Evolutionary conservation across 2,797 vertebrate genomes (phyloP), one percentile per base, ranked within the genome.

Genomic region (Arnoldichthys spilopterus): DNA sequence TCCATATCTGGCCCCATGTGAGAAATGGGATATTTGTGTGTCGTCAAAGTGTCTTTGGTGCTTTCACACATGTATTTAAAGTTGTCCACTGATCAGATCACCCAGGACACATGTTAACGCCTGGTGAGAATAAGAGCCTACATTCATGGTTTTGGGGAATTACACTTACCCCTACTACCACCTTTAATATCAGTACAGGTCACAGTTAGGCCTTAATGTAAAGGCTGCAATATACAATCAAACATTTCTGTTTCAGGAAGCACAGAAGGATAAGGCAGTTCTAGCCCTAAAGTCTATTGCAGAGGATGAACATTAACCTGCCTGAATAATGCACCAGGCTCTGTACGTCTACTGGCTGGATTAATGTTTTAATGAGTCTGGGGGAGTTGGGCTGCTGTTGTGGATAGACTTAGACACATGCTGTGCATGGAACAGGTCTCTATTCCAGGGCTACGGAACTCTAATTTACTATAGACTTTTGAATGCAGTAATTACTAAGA

Each of bases 401-500:
- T 53, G 18, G 18, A 43, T 9, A 53, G 72, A 34, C 5, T 6
- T 45, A 75, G 58, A 59, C 28, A 75, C 77, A 68, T 26, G 43
- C 66, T 63, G 69, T 34, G 54, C 54, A 75, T 67, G 47, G 22
- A 62, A 63, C 32, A 54, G 80, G 51, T 56, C 61, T 78, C 22
- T 63, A 70, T 83, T 20, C 72, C 85, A 71, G 62, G 61, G 73
- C 45, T 28, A 32, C 6, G 76, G 77, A 56, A 79, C 74, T 69
- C 81, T 67, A 37, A 78, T 83, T 81, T 40, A 83, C 80, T 43
- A 43, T 72, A 32, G 76, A 53, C 70, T 62, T 73, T 72, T 80
- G 79, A 84, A 85, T 86, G 76, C 59, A 82, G 80, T 78, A 86
- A 84, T 86, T 72, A 54, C 81, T 84, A 84, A 64, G 54, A 76